Conservation (phyloP, 2,113 vertebrate species). For the Sceloporus tristichus region DNA sequence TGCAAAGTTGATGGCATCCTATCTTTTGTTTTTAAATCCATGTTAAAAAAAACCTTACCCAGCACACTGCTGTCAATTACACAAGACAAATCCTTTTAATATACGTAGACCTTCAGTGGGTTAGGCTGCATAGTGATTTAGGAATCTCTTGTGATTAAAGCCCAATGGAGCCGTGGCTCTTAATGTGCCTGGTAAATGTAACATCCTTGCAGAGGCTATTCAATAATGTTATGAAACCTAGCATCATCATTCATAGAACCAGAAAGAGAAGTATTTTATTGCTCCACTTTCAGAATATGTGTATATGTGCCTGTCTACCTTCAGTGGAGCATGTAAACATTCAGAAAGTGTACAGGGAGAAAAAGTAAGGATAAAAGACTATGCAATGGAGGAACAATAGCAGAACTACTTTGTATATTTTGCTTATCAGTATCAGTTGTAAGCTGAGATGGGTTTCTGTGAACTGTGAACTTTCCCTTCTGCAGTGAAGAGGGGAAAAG, state of each 20-base stretch:
- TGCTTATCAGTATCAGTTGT: background rate
- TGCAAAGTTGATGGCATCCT: background rate
- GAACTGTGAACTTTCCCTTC: too few relatives aligned
- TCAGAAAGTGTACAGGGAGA: conserved; percentile 13
- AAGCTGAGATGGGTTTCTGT: background rate
- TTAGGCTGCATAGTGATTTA: background rate
- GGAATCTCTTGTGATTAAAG: conserved; percentile 10
- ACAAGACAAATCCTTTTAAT: conserved; percentile 21
- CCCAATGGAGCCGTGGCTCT: background rate
- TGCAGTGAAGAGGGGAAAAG: too few relatives aligned
- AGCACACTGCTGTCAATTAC: background rate
- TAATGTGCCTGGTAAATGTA: background rate
- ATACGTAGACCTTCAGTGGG: background rate
- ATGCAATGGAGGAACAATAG: conserved; percentile 18
- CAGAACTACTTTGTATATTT: background rate
- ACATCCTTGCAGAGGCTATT: background rate
- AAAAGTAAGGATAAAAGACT: background rate
- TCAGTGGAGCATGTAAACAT: background rate
- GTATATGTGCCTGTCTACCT: conserved; percentile 1
- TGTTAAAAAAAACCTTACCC: background rate
- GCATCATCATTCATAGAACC: background rate
- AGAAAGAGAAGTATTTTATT: background rate
- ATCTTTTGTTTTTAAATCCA: background rate
- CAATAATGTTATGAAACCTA: background rate
- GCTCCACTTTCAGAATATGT: background rate